Conservation (phyloP, 2,113 vertebrate species). For the Synodontis membranacea region DNA sequence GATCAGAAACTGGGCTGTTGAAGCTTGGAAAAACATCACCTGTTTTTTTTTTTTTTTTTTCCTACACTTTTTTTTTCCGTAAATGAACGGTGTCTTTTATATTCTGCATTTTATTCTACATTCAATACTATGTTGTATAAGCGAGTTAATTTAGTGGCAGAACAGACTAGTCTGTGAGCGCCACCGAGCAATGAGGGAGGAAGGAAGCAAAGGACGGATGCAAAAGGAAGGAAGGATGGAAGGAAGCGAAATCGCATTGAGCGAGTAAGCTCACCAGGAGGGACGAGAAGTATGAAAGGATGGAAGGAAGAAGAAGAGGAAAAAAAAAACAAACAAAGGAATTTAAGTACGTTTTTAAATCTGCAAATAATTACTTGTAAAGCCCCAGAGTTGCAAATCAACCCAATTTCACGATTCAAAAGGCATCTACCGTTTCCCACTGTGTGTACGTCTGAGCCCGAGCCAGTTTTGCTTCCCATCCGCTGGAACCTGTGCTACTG, state of each 20-base stretch:
- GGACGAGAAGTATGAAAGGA: background rate
- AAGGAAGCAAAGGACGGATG: background rate
- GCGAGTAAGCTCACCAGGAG: background rate
- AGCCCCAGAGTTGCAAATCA: slow-evolving; percentile 2
- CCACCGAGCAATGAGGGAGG: no score
- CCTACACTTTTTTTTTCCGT: no score
- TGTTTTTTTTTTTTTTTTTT: background rate
- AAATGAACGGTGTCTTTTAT: no score
- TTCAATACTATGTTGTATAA: background rate
- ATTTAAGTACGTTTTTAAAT: background rate
- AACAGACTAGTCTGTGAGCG: background rate
- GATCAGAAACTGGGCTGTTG: background rate
- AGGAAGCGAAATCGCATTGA: background rate
- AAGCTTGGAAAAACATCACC: background rate
- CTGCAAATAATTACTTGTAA: background rate
- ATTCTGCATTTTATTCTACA: background rate
- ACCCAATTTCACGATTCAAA: background rate
- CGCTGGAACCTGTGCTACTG: slow-evolving; percentile 8
- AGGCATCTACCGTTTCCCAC: background rate
- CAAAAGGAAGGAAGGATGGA: background rate
- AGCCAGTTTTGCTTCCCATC: slow-evolving; percentile 5
- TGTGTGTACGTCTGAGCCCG: background rate
- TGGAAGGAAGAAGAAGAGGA: no score
- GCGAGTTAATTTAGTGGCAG: background rate
- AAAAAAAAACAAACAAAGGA: background rate